Base-by-base conservation (phyloP, 2,797 vertebrate genomes). In the Sebastes umbrosus region DNA sequence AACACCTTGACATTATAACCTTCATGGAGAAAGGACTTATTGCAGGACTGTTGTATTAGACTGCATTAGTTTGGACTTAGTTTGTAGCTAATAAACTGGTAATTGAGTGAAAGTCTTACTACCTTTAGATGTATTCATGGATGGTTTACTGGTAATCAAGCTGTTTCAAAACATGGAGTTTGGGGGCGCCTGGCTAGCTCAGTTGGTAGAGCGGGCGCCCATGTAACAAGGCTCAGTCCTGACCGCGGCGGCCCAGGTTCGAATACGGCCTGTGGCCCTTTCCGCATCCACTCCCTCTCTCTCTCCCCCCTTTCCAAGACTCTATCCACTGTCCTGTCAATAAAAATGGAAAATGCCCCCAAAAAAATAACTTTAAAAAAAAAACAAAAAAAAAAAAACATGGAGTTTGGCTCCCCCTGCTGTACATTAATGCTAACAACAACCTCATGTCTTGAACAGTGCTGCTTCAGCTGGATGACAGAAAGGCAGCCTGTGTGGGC, bases 401-500 rank as follows among this genome's bases (percentile, higher is more conserved):
- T 6, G 34, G 66, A 29, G 13, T 79, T n/a, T 89, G 84, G 34
- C 88, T 77, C 89, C 94, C 82, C 52, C 91, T 95, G 77, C 86
- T 93, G 93, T 55, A 13, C 3, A 13, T 6, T 58, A 2, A 76
- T 6, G n/a, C 32, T 73, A 62, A 84, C 22, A 18, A 16, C 43
- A 36, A 14, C 6, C 3, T 36, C 20, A 3, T 77, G 9, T 75
- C 4, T 66, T 11, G 3, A 3, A n/a, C 10, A 99, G 97, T 97
- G 80, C 90, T 99, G 84, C 91, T 97, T 77, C 95, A 94, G 77
- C 92, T 97, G 93, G 92, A 88, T 10, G 95, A 94, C 71, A 94
- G 94, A 46, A 97, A 94, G 84, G 95, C 96, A 0, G 93, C 94
- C 77, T 92, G 94, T 1, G 79, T 98, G 91, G 97, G 97, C 46